Evolutionary conservation across 30 jellyfish, hydroid and myxozoan genomes (phyloP), one percentile per base, ranked within the genome.

Genomic region (Aurelia aurita complex sp. Pacific): DNA sequence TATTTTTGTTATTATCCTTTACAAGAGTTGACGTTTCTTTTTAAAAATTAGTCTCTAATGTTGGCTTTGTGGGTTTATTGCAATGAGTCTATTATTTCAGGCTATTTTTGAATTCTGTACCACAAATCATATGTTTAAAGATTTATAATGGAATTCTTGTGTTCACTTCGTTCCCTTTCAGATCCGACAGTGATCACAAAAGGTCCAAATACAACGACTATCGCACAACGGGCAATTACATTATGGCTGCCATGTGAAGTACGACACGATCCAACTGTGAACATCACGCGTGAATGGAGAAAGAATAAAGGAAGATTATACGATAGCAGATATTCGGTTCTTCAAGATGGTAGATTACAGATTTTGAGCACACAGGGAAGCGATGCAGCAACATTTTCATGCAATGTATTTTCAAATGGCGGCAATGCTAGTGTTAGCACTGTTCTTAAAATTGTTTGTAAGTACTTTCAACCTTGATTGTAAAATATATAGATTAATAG

Each of bases 241-340:
- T 67, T 79, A 7, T 29, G 62, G 63, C 59, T 92, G 19, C 95
- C 98, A 6, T 92, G 98, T 80, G 79, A 69, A 67, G 98, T 92
- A 17, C 5, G 70, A 52, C 97, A 87, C 67, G 98, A 92, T 57
- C 96, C 97, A 51, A 87, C 84, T 6, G 87, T 87, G 55, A 87
- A 75, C 36, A 76, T 87, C 66, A 83, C 92, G 4, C 51, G 98
- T 55, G 97, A 92, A 50, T 92, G 98, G 98, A 79, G 96, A 10
- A 74, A 87, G 65, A 83, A 82, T 66, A 83, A 83, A 60, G 88
- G 70, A 54, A 46, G 70, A 15, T 35, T 82, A 6, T 36, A 43
- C 52, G 90, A 92, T 79, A 2, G 78, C 10, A 89, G 98, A 33
- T 92, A 92, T 50, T 18, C 94, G 19, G 96, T 92, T 40, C 64